A percentile compares a stretch with the other conserved stretches of the same genome.
phyloP scores from a whole-genome alignment of 1,140 invertebrate species.

The Asobara japonica region DNA sequence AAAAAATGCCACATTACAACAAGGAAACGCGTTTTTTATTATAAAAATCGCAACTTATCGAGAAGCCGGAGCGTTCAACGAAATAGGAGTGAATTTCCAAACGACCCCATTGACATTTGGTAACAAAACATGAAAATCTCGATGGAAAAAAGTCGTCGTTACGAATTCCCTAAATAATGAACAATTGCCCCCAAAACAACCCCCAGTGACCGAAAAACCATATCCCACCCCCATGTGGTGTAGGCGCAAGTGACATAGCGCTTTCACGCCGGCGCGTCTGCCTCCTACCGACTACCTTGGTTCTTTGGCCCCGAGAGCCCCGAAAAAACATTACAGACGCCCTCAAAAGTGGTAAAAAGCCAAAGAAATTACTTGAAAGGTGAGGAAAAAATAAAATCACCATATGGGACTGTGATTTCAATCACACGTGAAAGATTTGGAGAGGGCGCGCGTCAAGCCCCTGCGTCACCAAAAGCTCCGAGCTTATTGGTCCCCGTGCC shows the following conservation, averaged over 20 bases:
- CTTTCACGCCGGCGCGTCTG: neutral
- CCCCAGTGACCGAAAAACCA: neutral
- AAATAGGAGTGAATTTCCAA: too few species aligned
- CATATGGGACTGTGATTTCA: constrained; percentile 48
- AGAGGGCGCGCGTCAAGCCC: constrained; percentile 54
- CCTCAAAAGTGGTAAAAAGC: neutral
- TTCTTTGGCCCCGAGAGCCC: too few species aligned
- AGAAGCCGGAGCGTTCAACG: too few species aligned
- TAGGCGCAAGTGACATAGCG: constrained; percentile 13
- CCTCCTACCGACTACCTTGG: neutral
- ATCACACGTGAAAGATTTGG: constrained; percentile 55
- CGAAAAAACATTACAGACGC: neutral
- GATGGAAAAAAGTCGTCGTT: too few species aligned
- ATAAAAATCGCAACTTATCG: too few species aligned
- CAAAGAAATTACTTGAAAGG: too few species aligned
- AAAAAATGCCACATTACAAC: neutral
- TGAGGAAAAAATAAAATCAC: too few species aligned
- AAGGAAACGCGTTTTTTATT: too few species aligned
- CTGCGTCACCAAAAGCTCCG: constrained; percentile 62
- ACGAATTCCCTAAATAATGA: too few species aligned
- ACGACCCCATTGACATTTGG: too few species aligned
- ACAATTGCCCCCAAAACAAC: neutral
- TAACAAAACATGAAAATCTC: neutral
- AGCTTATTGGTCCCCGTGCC: constrained; percentile 66
- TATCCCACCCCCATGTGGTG: constrained; percentile 1